phyloP scores from a whole-genome alignment of 2,888 invertebrate species.

The Macrophya annulata region DNA sequence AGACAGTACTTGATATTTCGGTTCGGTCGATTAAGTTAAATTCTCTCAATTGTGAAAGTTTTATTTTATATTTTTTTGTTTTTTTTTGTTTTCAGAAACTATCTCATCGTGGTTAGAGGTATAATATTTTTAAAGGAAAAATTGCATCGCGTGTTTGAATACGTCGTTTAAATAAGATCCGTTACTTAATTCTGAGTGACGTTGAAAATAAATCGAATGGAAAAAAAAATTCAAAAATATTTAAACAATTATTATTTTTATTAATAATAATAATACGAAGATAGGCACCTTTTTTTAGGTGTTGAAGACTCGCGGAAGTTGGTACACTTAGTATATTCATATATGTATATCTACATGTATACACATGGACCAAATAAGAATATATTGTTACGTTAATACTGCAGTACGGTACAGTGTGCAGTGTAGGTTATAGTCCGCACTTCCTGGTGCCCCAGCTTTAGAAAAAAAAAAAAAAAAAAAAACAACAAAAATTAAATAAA shows the following conservation, averaged over 20 bases:
- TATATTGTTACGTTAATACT: neutral
- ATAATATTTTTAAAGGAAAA: neutral
- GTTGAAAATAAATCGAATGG: neutral
- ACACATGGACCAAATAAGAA: neutral
- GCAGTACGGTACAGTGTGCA: no score
- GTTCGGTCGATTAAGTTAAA: slow-evolving; percentile 53
- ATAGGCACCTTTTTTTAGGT: neutral
- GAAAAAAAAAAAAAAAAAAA: no score
- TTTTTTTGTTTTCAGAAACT: slow-evolving; percentile 34
- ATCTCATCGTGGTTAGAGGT: neutral
- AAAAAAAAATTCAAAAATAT: neutral
- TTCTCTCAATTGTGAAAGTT: slow-evolving; percentile 57
- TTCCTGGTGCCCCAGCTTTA: neutral
- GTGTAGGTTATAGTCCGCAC: no score
- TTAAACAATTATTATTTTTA: no score
- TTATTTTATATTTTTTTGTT: slow-evolving; percentile 49
- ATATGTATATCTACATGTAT: neutral
- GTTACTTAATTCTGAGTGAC: neutral
- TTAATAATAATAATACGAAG: no score
- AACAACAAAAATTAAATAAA: no score
- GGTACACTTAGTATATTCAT: neutral
- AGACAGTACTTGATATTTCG: slow-evolving; percentile 29
- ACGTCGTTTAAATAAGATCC: neutral
- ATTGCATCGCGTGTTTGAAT: neutral
- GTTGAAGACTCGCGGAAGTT: neutral